A percentile compares a stretch with the other conserved stretches of the same genome.
phyloP scores from a whole-genome alignment of 2,797 vertebrate species.

The Centropyge bicolor region DNA sequence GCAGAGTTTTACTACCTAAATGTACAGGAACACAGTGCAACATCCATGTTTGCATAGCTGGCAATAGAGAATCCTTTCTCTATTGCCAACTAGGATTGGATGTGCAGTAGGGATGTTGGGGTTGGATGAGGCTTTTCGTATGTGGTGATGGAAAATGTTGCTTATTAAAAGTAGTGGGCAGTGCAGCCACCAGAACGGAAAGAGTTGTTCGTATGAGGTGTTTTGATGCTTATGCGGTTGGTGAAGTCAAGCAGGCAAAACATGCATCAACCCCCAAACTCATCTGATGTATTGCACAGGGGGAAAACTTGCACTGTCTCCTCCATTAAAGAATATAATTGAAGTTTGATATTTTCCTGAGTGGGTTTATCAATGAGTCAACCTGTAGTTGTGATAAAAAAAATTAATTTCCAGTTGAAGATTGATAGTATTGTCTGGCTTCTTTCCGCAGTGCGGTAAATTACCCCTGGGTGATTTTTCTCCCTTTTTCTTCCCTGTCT shows the following conservation, averaged over 20 bases:
- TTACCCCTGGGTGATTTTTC: constrained; percentile 78
- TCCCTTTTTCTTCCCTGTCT: constrained; percentile 65
- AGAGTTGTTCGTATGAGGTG: constrained; percentile 2
- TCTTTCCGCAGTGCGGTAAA: constrained; percentile 85
- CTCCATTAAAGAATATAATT: constrained; percentile 15
- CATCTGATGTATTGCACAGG: constrained; percentile 24
- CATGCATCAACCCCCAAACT: constrained; percentile 3
- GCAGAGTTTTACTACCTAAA: constrained; percentile 86
- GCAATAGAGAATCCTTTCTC: constrained; percentile 33
- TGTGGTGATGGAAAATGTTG: not conserved
- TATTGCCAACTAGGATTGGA: too few species aligned
- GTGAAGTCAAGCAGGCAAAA: constrained; percentile 33
- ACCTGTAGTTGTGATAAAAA: constrained; percentile 64
- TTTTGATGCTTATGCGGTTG: constrained; percentile 6
- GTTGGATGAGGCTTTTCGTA: constrained; percentile 19
- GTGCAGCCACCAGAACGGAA: not conserved
- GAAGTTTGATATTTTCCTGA: constrained; percentile 14
- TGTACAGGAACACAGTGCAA: constrained; percentile 43
- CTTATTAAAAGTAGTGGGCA: not conserved
- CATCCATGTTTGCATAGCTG: constrained; percentile 69
- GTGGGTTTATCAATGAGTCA: constrained; percentile 54
- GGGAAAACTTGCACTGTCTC: constrained; percentile 13
- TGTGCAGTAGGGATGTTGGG: constrained; percentile 24
- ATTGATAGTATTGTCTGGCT: constrained; percentile 74
- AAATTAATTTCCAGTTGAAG: constrained; percentile 76